Percentiles rank a stretch among this genome's conserved stretches.
phyloP scores from a whole-genome alignment of 2,888 invertebrate species.

The Dusona sp. region DNA sequence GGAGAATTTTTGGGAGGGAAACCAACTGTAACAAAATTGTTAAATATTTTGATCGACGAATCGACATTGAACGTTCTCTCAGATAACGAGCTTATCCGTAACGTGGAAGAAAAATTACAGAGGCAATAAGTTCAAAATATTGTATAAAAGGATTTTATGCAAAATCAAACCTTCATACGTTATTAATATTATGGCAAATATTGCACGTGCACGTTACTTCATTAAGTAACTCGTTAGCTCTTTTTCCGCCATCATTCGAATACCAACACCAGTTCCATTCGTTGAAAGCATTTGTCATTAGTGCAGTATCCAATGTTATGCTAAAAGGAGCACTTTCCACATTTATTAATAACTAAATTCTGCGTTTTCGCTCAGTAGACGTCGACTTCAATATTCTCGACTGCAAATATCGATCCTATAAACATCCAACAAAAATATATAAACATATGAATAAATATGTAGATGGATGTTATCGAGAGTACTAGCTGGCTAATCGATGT shows the following conservation, averaged over 20 bases:
- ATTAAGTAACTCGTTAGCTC: slow-evolving; percentile 42
- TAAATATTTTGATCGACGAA: not conserved
- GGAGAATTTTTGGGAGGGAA: not conserved
- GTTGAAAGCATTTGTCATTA: not conserved
- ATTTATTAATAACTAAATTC: slow-evolving; percentile 10
- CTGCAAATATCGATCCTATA: slow-evolving; percentile 40
- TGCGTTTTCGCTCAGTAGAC: not conserved
- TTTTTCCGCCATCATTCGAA: slow-evolving; percentile 27
- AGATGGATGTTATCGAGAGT: slow-evolving; percentile 2
- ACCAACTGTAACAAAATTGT: not conserved
- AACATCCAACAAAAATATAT: not conserved
- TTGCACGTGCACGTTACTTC: not conserved
- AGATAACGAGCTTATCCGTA: not conserved
- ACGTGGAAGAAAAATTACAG: too few relatives aligned
- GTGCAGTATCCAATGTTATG: slow-evolving; percentile 26
- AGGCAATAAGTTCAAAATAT: not conserved
- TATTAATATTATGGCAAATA: not conserved
- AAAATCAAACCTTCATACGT: not conserved
- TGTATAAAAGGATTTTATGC: not conserved
- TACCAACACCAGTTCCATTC: slow-evolving; percentile 3
- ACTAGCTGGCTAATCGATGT: slow-evolving; percentile 52
- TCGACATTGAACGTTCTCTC: not conserved
- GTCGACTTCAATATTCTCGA: slow-evolving; percentile 24
- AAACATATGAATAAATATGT: not conserved
- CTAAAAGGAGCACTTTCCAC: slow-evolving; percentile 37